phyloP scores from a whole-genome alignment of 2,113 vertebrate species.

The Prunella fulvescens region DNA sequence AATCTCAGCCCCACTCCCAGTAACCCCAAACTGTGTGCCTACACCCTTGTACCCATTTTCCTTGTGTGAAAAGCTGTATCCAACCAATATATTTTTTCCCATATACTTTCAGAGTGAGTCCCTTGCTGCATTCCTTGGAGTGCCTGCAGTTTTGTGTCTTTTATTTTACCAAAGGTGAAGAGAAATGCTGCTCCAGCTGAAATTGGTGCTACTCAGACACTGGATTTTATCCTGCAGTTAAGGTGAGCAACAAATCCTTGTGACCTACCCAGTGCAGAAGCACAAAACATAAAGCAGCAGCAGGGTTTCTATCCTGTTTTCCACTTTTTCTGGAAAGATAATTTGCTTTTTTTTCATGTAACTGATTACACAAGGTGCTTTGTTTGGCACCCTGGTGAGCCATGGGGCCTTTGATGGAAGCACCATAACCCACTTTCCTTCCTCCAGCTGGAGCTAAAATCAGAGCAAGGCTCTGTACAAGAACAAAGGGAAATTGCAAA shows the following conservation, averaged over 20 bases:
- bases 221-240: neutral
- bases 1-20: neutral
- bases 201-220: neutral
- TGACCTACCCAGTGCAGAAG: neutral
- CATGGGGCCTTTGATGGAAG: neutral
- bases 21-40: neutral
- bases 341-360: neutral
- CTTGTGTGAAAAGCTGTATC: neutral
- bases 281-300: neutral
- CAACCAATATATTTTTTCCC: neutral
- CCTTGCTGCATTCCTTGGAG: neutral
- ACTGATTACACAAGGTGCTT: neutral
- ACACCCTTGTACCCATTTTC: neutral
- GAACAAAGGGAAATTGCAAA: neutral
- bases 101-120: neutral
- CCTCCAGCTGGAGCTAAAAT: neutral
- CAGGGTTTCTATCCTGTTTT: neutral
- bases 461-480: neutral
- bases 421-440: neutral
- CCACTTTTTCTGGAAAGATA: neutral
- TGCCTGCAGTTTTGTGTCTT: neutral
- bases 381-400: neutral
- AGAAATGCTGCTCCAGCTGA: neutral
- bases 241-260: neutral
- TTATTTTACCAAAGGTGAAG: neutral